A percentile compares a stretch with the other conserved stretches of the same genome.
These are phyloP conservation scores for Pachydiplax longipennis DNA, from an alignment of 2,888 invertebrate genomes.

Conservation along the genomic window DNA sequence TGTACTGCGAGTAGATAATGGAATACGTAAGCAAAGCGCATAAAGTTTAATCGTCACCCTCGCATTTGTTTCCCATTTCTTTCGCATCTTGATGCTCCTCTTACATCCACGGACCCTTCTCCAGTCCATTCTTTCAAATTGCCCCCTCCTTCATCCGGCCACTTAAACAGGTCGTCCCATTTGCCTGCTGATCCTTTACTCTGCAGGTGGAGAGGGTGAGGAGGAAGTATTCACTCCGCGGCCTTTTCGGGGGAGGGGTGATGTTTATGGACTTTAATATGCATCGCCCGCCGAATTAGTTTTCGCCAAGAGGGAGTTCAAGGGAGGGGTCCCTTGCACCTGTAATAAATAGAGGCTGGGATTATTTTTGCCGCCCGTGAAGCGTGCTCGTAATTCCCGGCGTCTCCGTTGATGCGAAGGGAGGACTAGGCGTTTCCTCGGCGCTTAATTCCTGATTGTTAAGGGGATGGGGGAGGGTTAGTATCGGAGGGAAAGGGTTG, in stretches of 20 bases:
- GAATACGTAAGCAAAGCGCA: too few relatives aligned
- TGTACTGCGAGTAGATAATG: too few relatives aligned
- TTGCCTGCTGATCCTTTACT: neutral
- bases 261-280: conserved; percentile 41
- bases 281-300: conserved; percentile 35
- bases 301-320: neutral
- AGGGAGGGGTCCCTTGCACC: neutral
- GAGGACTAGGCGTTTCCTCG: neutral
- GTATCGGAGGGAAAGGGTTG: neutral
- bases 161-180: neutral
- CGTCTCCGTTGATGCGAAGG: neutral
- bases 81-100: neutral
- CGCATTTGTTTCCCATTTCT: neutral
- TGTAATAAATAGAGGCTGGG: conserved; percentile 12
- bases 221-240: neutral
- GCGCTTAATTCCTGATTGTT: neutral
- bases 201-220: neutral
- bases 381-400: neutral
- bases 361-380: conserved; percentile 12
- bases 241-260: neutral
- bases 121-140: neutral
- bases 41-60: neutral
- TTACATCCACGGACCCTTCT: neutral
- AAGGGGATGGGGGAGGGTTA: neutral
- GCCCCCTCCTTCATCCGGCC: neutral